These are phyloP conservation scores for Rhabdophis nuchalis DNA, from an alignment of 2,797 vertebrate genomes.

Conservation along the genomic window DNA sequence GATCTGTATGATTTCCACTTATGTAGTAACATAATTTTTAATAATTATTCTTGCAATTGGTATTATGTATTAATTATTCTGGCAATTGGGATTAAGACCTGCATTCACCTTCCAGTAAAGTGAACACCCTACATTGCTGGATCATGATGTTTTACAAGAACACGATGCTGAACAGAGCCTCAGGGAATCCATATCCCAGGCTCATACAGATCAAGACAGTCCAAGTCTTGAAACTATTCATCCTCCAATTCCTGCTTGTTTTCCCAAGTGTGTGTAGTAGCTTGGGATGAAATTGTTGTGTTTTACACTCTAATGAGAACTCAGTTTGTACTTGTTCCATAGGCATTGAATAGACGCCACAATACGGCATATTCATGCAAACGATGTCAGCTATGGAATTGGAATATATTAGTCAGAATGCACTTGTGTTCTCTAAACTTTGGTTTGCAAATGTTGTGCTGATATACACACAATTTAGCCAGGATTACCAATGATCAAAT, in stretches of 20 bases:
- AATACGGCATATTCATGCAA: background rate
- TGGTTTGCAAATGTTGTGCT: background rate
- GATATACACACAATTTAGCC: background rate
- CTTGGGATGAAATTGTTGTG: background rate
- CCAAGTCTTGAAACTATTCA: background rate
- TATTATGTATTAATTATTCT: background rate
- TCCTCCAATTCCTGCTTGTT: background rate
- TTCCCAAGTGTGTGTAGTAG: background rate
- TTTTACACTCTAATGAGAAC: background rate
- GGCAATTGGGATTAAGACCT: background rate
- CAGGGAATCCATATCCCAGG: background rate
- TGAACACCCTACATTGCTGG: background rate
- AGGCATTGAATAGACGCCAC: background rate
- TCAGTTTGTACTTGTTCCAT: background rate
- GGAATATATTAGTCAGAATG: background rate
- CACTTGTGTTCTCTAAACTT: background rate
- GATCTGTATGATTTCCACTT: background rate
- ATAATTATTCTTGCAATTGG: background rate
- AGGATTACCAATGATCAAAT: background rate
- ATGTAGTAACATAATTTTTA: background rate
- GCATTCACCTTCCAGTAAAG: background rate
- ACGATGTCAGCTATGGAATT: background rate
- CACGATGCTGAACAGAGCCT: background rate
- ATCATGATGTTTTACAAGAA: background rate
- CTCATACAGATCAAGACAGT: background rate